Base-by-base conservation (phyloP, 2,797 vertebrate species). In the Siniperca undulata region DNA sequence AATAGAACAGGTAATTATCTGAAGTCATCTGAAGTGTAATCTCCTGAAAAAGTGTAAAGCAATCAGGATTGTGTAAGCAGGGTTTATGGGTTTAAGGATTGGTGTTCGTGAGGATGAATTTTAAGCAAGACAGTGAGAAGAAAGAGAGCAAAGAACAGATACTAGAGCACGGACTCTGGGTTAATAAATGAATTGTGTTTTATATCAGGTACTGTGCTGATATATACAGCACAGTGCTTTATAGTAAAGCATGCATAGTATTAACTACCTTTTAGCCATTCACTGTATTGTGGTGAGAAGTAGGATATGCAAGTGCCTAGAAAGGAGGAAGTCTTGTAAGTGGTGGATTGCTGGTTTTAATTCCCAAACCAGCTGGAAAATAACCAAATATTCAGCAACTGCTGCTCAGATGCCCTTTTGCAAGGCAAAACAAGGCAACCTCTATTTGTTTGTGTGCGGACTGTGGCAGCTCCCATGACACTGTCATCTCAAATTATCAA, bases 1-100 rank as follows among this genome's bases (percentile, higher is more conserved):
- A 86, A 84, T 68, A 73, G 71, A 76, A 7, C 66, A 56, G 44
- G 73, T 83, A 62, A 83, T 90, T 79, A 83, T 66, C 44, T 56
- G 1, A 58, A 76, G 74, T 72, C 46, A 65, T 83, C 60, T 71
- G 14, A 68, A 62, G 77, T 59, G 52, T 75, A 67, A 81, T 74
- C 81, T 62, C 67, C 56, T 59, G 79, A 80, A 85, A 27, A 77
- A 84, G 62, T 70, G 62, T 74, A 50, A 79, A 83, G 70, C 46
- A 66, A 81, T 78, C 48, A 70, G 52, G 70, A 13, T 11, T 61
- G 61, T 78, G 60, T 61, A 24, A 76, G 67, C 64, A 65, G 66
- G 62, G 44, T 50, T 70, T 67, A 64, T 68, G 27, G 27, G 27
- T 30, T 30, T 42, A 44, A 61, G 73, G 75, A 80, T 84, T 79